These are phyloP conservation scores for Macroglossus sobrinus DNA, from an alignment of 2,113 vertebrate genomes.

Conservation along the genomic window DNA sequence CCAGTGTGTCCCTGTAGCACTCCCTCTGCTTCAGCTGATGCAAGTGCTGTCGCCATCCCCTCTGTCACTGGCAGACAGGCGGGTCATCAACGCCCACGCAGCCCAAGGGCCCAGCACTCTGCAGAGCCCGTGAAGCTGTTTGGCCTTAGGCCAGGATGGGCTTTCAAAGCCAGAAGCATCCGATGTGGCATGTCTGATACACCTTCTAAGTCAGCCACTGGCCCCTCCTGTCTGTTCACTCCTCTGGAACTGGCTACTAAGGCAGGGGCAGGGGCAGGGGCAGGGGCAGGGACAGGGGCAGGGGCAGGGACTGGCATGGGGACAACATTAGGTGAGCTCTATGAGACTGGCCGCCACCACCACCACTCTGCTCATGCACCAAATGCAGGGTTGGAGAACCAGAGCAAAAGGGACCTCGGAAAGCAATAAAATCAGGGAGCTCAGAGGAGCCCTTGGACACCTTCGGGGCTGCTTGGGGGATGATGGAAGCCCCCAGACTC, in stretches of 20 bases:
- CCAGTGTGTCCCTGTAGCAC: constrained; percentile 30
- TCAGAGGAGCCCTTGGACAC: neutral
- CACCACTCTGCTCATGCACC: neutral
- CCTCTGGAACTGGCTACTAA: neutral
- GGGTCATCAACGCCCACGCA: constrained; percentile 34
- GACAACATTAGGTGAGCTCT: neutral
- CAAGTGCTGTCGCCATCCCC: constrained; percentile 21
- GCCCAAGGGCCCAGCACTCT: neutral
- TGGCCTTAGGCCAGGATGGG: constrained; percentile 42
- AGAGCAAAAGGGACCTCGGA: neutral
- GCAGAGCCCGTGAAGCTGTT: neutral
- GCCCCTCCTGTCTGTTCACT: neutral
- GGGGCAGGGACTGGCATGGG: neutral
- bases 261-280: neutral
- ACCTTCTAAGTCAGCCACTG: neutral
- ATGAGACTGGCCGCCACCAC: neutral
- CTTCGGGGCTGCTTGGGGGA: neutral
- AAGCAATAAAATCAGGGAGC: neutral
- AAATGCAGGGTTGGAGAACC: neutral
- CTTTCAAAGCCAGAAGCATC: constrained; percentile 39
- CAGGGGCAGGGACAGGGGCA: too few relatives aligned
- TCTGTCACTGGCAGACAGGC: constrained; percentile 65
- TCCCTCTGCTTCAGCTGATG: constrained; percentile 1
- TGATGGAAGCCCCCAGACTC: too few relatives aligned
- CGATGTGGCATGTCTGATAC: neutral